Evolutionary conservation across 1,140 invertebrate species (phyloP), one percentile per base, ranked within the genome.

Genomic region (Apis mellifera): DNA sequence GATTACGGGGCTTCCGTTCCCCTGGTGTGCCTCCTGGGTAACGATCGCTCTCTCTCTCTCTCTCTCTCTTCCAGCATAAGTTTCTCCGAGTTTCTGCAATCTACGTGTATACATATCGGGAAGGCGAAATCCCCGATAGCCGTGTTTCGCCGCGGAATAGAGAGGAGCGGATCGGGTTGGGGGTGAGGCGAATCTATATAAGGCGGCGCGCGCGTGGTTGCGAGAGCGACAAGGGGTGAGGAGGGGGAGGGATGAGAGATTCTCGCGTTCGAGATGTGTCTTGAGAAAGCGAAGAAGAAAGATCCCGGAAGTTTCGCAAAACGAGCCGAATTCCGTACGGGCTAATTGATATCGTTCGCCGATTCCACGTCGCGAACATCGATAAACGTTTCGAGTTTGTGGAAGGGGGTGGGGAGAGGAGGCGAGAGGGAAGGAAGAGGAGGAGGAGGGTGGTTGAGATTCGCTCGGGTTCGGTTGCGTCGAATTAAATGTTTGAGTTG

Each of bases 31-130:
- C 88, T 85, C 81, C 85, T 88, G 77, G 78, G 84, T 86, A 85
- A 90, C 88, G 88, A 89, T 79, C 86, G 82, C 72, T 84, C 60
- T 62, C 23, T 26, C 32, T 42, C 32, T 42, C 32, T 42, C 32
- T 42, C 32, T 42, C 32, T 42, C 32, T 42, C 32, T 42, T 5
- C 69, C n/a, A 86, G 84, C 84, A 88, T 88, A 89, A 89, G 87
- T 89, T 89, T 89, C 86, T 79, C 84, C 84, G 84, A 89, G 86
- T 88, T 89, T 86, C 87, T 84, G 86, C 87, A 89, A 89, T 89
- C 84, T 88, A 82, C 82, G 84, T 84, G 84, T 88, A 88, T 87
- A 89, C 87, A 89, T 88, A 89, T 89, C 86, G 87, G 77, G 80
- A 72, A 64, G 72, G 66, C 86, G 86, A 87, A 88, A 87, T 88